Evolutionary conservation across 2,113 vertebrate genomes (phyloP).

Genomic region (Pleuronectes platessa): DNA sequence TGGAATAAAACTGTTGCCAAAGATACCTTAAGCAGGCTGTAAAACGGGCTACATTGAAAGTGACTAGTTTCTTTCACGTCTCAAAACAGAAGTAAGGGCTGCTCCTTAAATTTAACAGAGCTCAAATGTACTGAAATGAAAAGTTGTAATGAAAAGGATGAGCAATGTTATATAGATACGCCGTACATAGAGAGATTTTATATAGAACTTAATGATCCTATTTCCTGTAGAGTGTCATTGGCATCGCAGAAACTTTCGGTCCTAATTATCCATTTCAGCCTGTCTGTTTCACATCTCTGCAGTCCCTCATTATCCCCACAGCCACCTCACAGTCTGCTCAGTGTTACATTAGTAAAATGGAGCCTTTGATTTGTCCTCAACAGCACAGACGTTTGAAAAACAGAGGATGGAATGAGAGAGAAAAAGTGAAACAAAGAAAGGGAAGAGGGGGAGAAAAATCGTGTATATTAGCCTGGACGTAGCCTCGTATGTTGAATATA

Average conservation of each 20-base stretch:
- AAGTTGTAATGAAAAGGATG: constrained; percentile 75
- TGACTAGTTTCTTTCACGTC: constrained; percentile 71
- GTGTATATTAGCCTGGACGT: constrained; percentile 48
- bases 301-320: constrained; percentile 81
- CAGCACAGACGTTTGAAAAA: constrained; percentile 65
- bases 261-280: constrained; percentile 87
- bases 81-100: constrained; percentile 70
- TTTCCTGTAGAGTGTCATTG: constrained; percentile 80
- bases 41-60: constrained; percentile 33
- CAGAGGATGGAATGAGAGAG: constrained; percentile 39
- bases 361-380: constrained; percentile 81
- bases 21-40: not conserved
- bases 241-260: constrained; percentile 82
- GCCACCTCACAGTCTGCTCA: constrained; percentile 76
- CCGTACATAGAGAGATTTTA: constrained; percentile 61
- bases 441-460: constrained; percentile 23
- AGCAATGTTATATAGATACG: constrained; percentile 70
- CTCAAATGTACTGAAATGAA: constrained; percentile 71
- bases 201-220: constrained; percentile 84
- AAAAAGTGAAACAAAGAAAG: constrained; percentile 51
- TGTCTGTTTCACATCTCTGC: constrained; percentile 82
- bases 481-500: constrained; percentile 74
- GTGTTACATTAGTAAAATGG: constrained; percentile 82
- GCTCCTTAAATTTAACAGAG: constrained; percentile 73
- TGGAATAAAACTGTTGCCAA: not conserved